Evolutionary conservation across 2,888 invertebrate genomes (phyloP), one percentile per base, ranked within the genome.

Genomic region (Phengaris alcon): DNA sequence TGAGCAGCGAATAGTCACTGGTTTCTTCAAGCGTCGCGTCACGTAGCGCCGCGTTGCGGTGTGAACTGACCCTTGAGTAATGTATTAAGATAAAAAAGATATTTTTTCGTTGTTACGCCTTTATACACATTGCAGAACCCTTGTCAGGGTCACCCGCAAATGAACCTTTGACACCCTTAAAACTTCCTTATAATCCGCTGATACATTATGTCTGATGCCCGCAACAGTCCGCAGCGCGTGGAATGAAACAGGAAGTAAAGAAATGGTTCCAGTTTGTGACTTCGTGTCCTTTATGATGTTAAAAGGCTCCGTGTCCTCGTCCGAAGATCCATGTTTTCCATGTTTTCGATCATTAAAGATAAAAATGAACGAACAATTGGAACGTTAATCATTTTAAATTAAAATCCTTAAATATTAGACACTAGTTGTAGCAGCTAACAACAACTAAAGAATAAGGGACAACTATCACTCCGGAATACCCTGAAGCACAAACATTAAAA

Each of bases 171-270:
- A 64, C 64, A 64, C 64, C 64, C 64, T 44, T 64, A 64, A 64
- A 64, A 64, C 64, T 64, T 64, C 64, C 64, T 64, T 64, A 64
- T 64, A 64, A 64, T 64, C 64, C 35, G 64, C 64, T 9, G 13
- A 64, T 44, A 64, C 64, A 64, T 64, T 64, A 6, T 64, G 64
- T 35, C 59, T 9, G 35, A 12, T 35, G 59, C 35, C 10, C 64
- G 64, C 64, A 44, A 44, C 35, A 64, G 35, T 64, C 35, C 64
- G 35, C 22, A 59, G 35, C 35, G 13, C 64, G 13, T 64, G 64
- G 10, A 64, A 64, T 13, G 35, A 22, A 64, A 64, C 64, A 13
- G 12, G 64, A 64, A 64, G 64, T 44, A 64, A 9, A 64, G 64
- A 15, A 64, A 64, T 35, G 64, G 35, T 64, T 64, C 64, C 64